phyloP scores from a whole-genome alignment of 2,113 vertebrate species.

The Actinemys pallida region DNA sequence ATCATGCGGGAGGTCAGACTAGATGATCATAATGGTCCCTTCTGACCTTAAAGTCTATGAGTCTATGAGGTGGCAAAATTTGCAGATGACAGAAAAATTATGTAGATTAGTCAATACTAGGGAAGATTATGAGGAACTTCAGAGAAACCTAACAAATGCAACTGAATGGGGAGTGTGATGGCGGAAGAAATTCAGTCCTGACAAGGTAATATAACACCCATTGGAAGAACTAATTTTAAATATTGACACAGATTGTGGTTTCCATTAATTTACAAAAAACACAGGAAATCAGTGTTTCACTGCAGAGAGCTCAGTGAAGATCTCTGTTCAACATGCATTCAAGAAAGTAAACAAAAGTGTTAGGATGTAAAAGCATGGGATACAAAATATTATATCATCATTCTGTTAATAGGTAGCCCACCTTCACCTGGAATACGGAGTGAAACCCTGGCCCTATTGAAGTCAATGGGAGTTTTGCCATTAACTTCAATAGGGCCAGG shows the following conservation, averaged over 20 bases:
- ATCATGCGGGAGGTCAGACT: no score
- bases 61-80: not conserved
- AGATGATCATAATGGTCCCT: no score
- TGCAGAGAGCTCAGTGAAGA: conserved; percentile 5
- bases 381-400: conserved; percentile 15
- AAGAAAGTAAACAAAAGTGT: conserved; percentile 46
- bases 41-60: no score
- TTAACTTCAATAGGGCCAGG: not conserved
- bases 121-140: not conserved
- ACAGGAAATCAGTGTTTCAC: not conserved
- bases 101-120: not conserved
- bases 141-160: not conserved
- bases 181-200: not conserved
- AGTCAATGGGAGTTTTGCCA: no score
- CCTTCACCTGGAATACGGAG: not conserved
- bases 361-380: conserved; percentile 22
- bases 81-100: not conserved
- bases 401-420: not conserved
- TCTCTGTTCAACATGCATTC: not conserved
- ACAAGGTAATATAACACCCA: not conserved
- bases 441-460: no score
- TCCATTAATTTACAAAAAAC: no score
- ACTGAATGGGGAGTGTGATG: not conserved
- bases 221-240: not conserved
- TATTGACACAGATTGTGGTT: not conserved